Conservation (phyloP, 37 sponge, comb jelly and placozoan species). For the Halichondria panicea region DNA sequence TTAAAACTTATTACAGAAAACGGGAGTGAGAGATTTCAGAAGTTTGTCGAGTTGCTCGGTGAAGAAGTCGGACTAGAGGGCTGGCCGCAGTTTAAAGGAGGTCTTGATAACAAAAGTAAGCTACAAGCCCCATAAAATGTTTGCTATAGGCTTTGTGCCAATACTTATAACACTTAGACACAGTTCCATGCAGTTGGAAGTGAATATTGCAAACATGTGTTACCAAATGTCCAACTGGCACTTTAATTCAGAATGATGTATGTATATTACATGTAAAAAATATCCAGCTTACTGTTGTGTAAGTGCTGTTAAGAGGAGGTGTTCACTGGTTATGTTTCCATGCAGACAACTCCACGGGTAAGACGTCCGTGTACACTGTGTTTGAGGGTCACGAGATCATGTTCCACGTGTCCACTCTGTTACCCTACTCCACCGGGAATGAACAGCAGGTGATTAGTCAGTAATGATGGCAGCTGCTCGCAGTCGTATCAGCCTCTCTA, state of each 20-base stretch:
- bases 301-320: too few species aligned
- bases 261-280: neutral
- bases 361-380: conserved; percentile 70
- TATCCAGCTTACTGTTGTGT: neutral
- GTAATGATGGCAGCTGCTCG: too few species aligned
- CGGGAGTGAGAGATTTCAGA: conserved; percentile 2
- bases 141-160: neutral
- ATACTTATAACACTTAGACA: neutral
- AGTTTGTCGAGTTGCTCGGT: conserved; percentile 28
- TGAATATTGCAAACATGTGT: neutral
- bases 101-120: conserved; percentile 79
- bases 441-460: conserved; percentile 71
- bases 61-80: conserved; percentile 61
- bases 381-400: conserved; percentile 88
- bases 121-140: neutral
- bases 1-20: neutral
- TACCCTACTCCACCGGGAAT: conserved; percentile 63
- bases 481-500: too few species aligned
- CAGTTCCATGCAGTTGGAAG: neutral
- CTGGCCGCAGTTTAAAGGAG: conserved; percentile 74
- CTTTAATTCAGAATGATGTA: neutral
- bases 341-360: conserved; percentile 76
- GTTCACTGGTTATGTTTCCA: too few species aligned
- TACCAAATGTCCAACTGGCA: neutral
- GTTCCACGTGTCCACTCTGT: conserved; percentile 89